Evolutionary conservation across 2,113 vertebrate genomes (phyloP).

Genomic region (Sinocyclocheilus anophthalmus): DNA sequence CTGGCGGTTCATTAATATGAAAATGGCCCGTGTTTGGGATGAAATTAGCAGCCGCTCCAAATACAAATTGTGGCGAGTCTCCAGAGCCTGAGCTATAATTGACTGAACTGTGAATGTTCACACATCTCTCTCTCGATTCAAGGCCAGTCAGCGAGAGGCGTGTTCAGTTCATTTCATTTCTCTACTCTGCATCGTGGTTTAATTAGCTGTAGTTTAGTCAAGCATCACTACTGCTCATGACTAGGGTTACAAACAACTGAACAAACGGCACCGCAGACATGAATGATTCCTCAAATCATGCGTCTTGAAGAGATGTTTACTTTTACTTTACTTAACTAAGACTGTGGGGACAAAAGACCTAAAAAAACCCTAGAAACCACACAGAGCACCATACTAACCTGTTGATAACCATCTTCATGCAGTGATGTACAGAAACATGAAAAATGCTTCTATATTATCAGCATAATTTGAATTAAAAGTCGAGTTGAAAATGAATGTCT

Average conservation of each 20-base stretch:
- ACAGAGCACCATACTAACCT: no score
- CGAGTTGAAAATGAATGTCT: no score
- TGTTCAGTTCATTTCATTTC: background rate
- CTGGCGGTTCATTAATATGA: slow-evolving; percentile 71
- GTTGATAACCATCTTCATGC: background rate
- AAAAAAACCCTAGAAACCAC: no score
- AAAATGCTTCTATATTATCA: background rate
- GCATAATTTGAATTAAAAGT: background rate
- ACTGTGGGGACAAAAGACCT: no score
- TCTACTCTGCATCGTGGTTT: background rate
- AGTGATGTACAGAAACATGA: background rate
- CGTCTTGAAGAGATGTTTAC: background rate
- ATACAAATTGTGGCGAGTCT: slow-evolving; percentile 55
- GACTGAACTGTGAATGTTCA: slow-evolving; percentile 47
- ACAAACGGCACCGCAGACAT: background rate
- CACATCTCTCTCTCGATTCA: slow-evolving; percentile 42
- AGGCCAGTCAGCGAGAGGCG: background rate
- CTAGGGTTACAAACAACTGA: background rate
- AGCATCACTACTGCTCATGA: background rate
- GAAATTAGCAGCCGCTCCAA: slow-evolving; percentile 59
- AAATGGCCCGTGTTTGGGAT: slow-evolving; percentile 61
- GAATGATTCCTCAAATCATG: background rate
- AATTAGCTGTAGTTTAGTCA: background rate
- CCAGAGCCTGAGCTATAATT: slow-evolving; percentile 49
- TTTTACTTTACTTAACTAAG: background rate